phyloP scores from a whole-genome alignment of 1,140 invertebrate genomes.

The Caenorhabditis remanei region DNA sequence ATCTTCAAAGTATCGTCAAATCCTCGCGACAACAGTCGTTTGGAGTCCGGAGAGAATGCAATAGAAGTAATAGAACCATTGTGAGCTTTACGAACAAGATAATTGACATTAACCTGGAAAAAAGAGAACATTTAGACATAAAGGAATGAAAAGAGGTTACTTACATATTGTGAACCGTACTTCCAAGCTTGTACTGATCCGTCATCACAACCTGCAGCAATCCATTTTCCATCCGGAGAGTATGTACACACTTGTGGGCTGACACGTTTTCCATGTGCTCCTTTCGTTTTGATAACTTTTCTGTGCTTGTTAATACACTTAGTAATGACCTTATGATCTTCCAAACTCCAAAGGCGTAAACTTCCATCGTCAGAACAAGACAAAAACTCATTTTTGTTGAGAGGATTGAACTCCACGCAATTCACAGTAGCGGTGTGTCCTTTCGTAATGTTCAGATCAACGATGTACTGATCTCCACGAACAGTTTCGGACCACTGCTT shows the following conservation, averaged over 20 bases:
- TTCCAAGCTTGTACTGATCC: conserved; percentile 99
- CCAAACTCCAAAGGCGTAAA: conserved; percentile 89
- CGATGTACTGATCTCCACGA: conserved; percentile 91
- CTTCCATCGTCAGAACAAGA: conserved; percentile 93
- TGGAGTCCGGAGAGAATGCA: conserved; percentile 89
- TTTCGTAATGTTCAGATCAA: conserved; percentile 93
- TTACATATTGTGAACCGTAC: conserved; percentile 83
- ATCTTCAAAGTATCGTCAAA: conserved; percentile 92
- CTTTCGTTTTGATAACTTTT: conserved; percentile 87
- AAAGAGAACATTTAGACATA: neutral
- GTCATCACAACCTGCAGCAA: conserved; percentile 92
- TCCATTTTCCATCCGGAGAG: conserved; percentile 87
- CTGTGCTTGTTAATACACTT: conserved; percentile 83
- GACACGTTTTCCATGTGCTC: conserved; percentile 89
- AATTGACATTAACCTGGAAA: conserved; percentile 83
- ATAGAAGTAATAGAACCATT: conserved; percentile 87
- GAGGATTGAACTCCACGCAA: conserved; percentile 92
- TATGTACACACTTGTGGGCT: conserved; percentile 88
- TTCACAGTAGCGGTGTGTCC: conserved; percentile 94
- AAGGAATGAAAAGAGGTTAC: conserved; percentile 50
- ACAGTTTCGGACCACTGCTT: conserved; percentile 94
- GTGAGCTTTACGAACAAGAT: conserved; percentile 87
- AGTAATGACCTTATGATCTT: conserved; percentile 82
- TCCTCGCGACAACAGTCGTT: conserved; percentile 84
- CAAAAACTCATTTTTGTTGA: conserved; percentile 90